Base-by-base conservation (phyloP, 2,113 vertebrate genomes). In the Amia ocellicauda region DNA sequence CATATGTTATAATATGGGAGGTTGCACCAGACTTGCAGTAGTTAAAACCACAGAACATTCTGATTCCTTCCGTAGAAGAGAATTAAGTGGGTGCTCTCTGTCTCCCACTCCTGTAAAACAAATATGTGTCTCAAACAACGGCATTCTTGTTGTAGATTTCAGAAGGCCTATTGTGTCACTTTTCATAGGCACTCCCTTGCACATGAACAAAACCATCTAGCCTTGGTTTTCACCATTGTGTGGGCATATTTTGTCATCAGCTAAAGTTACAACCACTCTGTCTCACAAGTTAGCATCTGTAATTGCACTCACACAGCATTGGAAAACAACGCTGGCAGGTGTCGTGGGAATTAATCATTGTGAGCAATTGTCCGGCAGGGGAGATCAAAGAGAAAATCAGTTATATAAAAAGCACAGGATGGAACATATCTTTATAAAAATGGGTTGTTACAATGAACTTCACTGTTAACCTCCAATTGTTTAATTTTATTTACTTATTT, bases 51-150 rank as follows among this genome's bases (percentile, higher is more conserved):
- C 14, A 14, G 29, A 49, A 47, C 54, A 49, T 11, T 58, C 42
- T 24, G 17, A 3, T n/a, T 28, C 45, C 43, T 51, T 50, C 22
- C 51, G 62, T 20, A 28, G 11, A n/a, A n/a, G 41, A 24, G 54
- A 41, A 55, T 9, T 40, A 27, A 4, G 54, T 64, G 63, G 63
- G 63, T 31, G 41, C 53, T 7, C 26, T 63, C 26, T 17, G 11
- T 36, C 54, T 58, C 63, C 55, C 40, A 51, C 63, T 50, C 63
- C 23, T 3, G 55, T 58, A 51, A 66, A n/a, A 51, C 63, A 66
- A 57, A 54, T 58, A 66, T 66, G 55, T 56, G 43, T 27, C 27
- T 27, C 9, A 23, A 20, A 66, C 63, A 66, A 66, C 58, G 43
- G 14, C 2, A 16, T 11, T 58, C 54, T 43, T 66, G 63, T 66